Conservation (phyloP, 2,888 invertebrate species). For the Agrochola circellaris region DNA sequence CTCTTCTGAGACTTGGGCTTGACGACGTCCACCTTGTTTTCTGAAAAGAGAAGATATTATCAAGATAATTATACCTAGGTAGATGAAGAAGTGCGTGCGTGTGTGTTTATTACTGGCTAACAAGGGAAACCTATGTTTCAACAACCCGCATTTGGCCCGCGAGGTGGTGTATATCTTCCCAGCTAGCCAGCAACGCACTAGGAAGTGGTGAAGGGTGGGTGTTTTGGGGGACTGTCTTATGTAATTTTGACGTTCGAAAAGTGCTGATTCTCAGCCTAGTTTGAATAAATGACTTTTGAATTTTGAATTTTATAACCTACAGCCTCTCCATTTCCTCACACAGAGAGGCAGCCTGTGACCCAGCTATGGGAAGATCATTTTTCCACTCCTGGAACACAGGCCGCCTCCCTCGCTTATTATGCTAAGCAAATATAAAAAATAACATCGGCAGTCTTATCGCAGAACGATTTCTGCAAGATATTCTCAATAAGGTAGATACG, state of each 20-base stretch:
- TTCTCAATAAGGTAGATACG: too few species aligned
- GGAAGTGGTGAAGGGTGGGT: too few species aligned
- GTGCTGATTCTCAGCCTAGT: too few species aligned
- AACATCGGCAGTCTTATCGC: neutral
- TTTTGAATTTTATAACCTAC: too few species aligned
- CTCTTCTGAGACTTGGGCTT: conserved; percentile 65
- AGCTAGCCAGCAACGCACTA: too few species aligned
- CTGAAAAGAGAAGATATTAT: conserved; percentile 71
- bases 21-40: conserved; percentile 77
- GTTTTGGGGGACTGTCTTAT: too few species aligned
- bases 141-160: neutral
- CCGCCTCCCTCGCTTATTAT: too few species aligned
- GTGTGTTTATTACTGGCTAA: neutral
- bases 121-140: neutral
- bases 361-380: neutral
- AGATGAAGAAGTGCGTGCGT: neutral
- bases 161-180: neutral
- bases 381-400: too few species aligned
- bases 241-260: too few species aligned
- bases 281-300: too few species aligned
- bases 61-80: too few species aligned
- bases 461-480: too few species aligned
- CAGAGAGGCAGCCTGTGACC: neutral
- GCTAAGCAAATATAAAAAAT: neutral
- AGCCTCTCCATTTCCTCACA: neutral